phyloP scores from a whole-genome alignment of 2,797 vertebrate genomes.

The Denticeps clupeoides region DNA sequence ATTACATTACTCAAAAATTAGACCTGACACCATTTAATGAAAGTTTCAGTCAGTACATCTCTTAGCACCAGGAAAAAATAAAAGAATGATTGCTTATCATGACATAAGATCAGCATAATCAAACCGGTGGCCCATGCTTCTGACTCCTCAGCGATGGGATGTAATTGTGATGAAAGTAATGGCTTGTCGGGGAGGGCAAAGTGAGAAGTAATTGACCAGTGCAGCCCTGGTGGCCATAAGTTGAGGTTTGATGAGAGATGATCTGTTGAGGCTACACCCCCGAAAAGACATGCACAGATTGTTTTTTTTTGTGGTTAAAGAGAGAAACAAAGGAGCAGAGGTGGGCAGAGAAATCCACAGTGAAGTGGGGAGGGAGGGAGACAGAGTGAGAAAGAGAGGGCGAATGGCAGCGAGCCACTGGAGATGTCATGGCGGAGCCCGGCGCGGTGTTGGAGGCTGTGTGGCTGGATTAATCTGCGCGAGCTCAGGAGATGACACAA shows the following conservation, averaged over 20 bases:
- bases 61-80: too few relatives aligned
- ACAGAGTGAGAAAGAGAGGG: slow-evolving; percentile 13
- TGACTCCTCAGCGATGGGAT: too few relatives aligned
- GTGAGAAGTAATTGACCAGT: slow-evolving; percentile 19
- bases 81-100: too few relatives aligned
- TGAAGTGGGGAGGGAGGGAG: background rate
- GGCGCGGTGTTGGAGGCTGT: slow-evolving; percentile 8
- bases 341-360: background rate
- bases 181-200: slow-evolving; percentile 13
- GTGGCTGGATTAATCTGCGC: slow-evolving; percentile 52
- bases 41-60: too few relatives aligned
- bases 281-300: background rate
- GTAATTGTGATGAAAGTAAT: slow-evolving; percentile 27
- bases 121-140: too few relatives aligned
- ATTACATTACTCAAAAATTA: too few relatives aligned
- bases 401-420: slow-evolving; percentile 17
- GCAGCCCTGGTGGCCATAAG: slow-evolving; percentile 5
- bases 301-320: slow-evolving; percentile 23
- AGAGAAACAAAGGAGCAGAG: slow-evolving; percentile 34
- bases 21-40: too few relatives aligned
- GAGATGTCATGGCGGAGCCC: slow-evolving; percentile 15
- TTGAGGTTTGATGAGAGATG: slow-evolving; percentile 9
- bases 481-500: slow-evolving; percentile 57
- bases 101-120: too few relatives aligned
- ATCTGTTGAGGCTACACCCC: slow-evolving; percentile 15